phyloP scores from a whole-genome alignment of 2,113 vertebrate genomes.

The Sterrhoptilus dennistouni region DNA sequence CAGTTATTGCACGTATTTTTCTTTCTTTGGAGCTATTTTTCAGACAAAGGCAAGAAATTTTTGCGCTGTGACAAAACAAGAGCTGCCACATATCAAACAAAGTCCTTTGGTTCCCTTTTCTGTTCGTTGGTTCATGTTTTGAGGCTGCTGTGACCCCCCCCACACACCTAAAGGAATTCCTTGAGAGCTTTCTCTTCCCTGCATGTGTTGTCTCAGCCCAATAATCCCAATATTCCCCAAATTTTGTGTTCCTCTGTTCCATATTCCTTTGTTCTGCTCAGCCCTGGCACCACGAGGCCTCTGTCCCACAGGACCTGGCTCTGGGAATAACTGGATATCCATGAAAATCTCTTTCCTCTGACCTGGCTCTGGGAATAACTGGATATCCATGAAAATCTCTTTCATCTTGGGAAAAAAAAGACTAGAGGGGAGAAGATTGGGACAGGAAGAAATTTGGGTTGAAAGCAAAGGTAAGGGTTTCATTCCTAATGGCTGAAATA shows the following conservation, averaged over 20 bases:
- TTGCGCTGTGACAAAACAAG: background rate
- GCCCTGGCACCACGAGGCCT: rapidly evolving
- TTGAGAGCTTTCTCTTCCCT: background rate
- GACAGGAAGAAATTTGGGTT: background rate
- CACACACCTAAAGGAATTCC: background rate
- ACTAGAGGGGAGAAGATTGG: background rate
- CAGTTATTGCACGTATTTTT: background rate
- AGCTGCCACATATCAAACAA: rapidly evolving
- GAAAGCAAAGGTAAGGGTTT: background rate
- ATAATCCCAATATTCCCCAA: rapidly evolving
- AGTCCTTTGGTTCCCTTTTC: background rate
- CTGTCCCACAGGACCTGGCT: background rate
- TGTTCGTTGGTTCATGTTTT: background rate
- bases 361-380: background rate
- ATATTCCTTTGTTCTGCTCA: background rate
- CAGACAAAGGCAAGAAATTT: background rate
- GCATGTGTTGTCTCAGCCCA: rapidly evolving
- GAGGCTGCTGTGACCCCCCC: background rate
- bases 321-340: too few species aligned
- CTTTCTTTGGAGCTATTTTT: rapidly evolving
- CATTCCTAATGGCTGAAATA: background rate
- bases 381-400: background rate
- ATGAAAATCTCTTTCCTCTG: too few species aligned
- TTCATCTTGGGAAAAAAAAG: background rate
- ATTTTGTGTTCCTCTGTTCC: background rate